Conservation (phyloP, 2,113 vertebrate genomes). For the Acrocephalus kingi region DNA sequence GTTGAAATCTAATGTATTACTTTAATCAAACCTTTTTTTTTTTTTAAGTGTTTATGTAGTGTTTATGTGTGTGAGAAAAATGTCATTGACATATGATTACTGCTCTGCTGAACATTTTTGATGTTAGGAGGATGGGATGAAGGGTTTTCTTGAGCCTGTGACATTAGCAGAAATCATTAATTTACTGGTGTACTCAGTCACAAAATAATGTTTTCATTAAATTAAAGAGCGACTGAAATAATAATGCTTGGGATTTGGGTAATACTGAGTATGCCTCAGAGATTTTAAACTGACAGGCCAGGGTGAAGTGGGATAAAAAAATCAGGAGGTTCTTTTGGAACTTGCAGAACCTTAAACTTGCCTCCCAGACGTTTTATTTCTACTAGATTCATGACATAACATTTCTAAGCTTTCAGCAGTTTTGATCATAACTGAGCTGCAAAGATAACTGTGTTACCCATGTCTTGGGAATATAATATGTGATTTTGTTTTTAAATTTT, state of each 20-base stretch:
- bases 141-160: not conserved
- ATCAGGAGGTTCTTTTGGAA: not conserved
- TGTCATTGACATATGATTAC: not conserved
- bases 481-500: not conserved
- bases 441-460: not conserved
- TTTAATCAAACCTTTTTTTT: not conserved
- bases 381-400: not conserved
- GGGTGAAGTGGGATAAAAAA: not conserved
- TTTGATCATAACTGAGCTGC: not conserved
- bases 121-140: not conserved
- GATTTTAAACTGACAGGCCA: not conserved
- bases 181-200: not conserved
- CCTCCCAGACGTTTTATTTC: not conserved
- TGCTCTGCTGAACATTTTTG: not conserved
- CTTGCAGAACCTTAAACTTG: not conserved
- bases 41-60: not conserved
- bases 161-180: not conserved
- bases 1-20: not conserved
- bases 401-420: not conserved
- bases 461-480: not conserved
- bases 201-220: not conserved
- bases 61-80: not conserved
- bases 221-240: slow-evolving; percentile 6
- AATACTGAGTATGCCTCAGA: not conserved
- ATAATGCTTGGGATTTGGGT: not conserved